Conservation (phyloP, 2,797 vertebrate species). For the Percopsis omiscomaycus region DNA sequence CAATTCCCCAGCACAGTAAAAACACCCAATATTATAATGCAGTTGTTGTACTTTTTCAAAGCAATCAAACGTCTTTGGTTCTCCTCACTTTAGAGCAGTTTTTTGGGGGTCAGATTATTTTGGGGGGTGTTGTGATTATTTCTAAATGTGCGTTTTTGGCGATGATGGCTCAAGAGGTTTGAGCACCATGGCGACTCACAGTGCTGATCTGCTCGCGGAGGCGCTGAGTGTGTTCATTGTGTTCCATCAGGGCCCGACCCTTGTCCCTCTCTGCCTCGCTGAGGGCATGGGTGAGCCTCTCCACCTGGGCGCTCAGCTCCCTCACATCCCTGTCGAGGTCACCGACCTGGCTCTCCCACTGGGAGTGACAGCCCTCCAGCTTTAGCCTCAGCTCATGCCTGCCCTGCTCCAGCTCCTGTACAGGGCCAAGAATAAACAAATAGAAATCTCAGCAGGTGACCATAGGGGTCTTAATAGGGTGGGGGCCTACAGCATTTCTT, state of each 20-base stretch:
- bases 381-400: constrained; percentile 74
- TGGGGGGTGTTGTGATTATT: no score
- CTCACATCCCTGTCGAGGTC: constrained; percentile 78
- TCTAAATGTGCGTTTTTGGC: no score
- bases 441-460: no score
- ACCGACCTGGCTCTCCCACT: constrained; percentile 79
- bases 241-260: constrained; percentile 57
- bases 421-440: no score
- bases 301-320: constrained; percentile 69
- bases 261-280: constrained; percentile 68
- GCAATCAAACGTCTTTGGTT: no score
- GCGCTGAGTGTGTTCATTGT: constrained; percentile 62
- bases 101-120: no score
- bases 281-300: constrained; percentile 66
- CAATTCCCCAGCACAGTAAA: no score
- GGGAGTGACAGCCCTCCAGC: constrained; percentile 70
- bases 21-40: no score
- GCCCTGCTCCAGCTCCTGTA: constrained; percentile 79
- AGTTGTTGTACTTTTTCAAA: no score
- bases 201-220: constrained; percentile 73
- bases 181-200: constrained; percentile 60
- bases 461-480: not conserved
- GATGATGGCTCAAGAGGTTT: no score
- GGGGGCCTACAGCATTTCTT: no score
- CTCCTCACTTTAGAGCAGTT: no score